These are phyloP conservation scores for Bombus superbus DNA, from an alignment of 1,140 invertebrate genomes.

Conservation along the genomic window DNA sequence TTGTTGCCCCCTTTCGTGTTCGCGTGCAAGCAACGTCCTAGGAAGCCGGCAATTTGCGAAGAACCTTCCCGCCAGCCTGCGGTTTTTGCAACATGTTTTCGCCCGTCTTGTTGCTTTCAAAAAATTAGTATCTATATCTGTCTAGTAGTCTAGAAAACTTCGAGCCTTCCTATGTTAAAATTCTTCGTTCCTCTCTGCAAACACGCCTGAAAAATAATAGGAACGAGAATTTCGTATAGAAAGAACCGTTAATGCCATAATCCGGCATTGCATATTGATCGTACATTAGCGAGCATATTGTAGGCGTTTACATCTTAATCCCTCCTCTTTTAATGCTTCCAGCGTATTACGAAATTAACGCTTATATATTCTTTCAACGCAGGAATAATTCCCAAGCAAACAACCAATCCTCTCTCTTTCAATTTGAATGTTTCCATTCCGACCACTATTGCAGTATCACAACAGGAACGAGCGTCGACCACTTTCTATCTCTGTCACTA, in stretches of 20 bases:
- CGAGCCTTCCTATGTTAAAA: not conserved
- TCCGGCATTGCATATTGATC: not conserved
- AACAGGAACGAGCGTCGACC: not conserved
- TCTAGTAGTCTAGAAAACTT: not conserved
- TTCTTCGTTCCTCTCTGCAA: not conserved
- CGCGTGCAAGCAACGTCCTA: slow-evolving; percentile 18
- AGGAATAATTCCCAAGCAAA: not conserved
- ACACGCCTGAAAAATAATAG: not conserved
- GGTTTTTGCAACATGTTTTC: slow-evolving; percentile 2
- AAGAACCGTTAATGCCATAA: not conserved
- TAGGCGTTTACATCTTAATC: not conserved
- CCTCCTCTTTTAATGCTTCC: not conserved
- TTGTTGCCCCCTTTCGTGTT: slow-evolving; percentile 19
- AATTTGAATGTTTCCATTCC: not conserved
- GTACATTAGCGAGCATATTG: not conserved
- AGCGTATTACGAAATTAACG: not conserved
- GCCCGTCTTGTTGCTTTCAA: not conserved
- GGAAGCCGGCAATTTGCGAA: slow-evolving; percentile 30
- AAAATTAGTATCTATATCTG: slow-evolving; percentile 48
- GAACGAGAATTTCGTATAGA: not conserved
- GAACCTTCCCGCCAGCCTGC: not conserved
- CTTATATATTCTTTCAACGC: not conserved
- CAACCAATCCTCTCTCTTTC: not conserved
- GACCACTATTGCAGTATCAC: not conserved
- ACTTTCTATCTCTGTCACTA: not conserved